Evolutionary conservation across 2,888 invertebrate species (phyloP), one percentile per base, ranked within the genome.

Genomic region (Ectobius pallidus): DNA sequence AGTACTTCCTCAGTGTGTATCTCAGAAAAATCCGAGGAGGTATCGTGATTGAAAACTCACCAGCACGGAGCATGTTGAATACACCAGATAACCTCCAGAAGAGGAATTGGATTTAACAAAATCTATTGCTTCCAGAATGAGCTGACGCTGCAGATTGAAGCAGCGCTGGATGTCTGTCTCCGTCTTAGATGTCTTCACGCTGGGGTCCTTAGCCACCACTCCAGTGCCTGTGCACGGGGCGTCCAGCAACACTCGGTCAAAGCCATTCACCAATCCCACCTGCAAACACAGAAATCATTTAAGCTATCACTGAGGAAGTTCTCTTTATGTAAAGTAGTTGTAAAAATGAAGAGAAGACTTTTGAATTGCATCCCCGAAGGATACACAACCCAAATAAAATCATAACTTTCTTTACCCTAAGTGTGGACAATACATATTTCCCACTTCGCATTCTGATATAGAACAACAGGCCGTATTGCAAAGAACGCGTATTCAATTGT

Each of bases 191-290:
- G 92, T 93, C 85, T 99, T 99, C 0, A 99, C 99, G 79, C 94
- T 93, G 0, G 94, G 95, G 86, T 99, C 99, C 85, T 99, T 99
- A 30, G 97, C 92, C 49, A 99, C 93, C 11, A 99, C 97, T 32
- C 99, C 99, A 0, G 99, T 98, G 42, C 99, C 99, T 46, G 97
- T 96, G 81, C 99, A 99, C 0, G 99, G 99, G 0, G 99, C 99
- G 86, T 99, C 99, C 63, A 99, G 84, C 39, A 99, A 84, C 6
- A 99, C 95, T 78, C 99, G 88, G 83, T 99, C 99, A 82, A 99
- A 99, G 1, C 95, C 94, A 80, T 92, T 93, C 82, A 96, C 92
- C 14, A n/a, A n/a, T n/a, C n/a, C n/a, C n/a, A 94, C 87, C 82
- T 92, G 86, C 74, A 78, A 76, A 62, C 62, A 69, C 72, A 58